These are phyloP conservation scores for Campoletis raptor DNA, from an alignment of 2,888 invertebrate species.

Conservation along the genomic window DNA sequence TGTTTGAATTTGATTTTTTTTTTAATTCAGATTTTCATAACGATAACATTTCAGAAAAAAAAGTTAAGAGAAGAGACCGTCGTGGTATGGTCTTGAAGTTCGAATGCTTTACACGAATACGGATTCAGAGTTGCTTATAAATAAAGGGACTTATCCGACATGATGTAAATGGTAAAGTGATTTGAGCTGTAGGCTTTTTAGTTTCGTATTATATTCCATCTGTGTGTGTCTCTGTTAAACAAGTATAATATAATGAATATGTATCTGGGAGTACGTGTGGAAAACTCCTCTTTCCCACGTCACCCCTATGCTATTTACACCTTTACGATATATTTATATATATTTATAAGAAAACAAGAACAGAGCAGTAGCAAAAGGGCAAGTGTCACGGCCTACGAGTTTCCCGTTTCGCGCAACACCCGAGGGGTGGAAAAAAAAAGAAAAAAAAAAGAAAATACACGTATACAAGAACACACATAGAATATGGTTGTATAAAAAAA, in stretches of 20 bases:
- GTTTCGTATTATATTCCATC: not conserved
- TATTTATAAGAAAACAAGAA: slow-evolving; percentile 36
- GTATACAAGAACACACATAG: slow-evolving; percentile 5
- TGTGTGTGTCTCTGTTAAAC: not conserved
- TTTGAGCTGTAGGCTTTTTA: slow-evolving; percentile 1
- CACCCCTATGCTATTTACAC: slow-evolving; percentile 34
- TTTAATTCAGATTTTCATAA: slow-evolving; percentile 25
- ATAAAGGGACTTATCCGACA: slow-evolving; percentile 6
- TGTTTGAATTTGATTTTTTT: not conserved
- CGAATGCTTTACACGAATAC: slow-evolving; percentile 24
- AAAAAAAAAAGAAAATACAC: not conserved
- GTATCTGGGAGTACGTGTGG: slow-evolving; percentile 40
- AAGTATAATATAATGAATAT: slow-evolving; percentile 12
- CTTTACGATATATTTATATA: slow-evolving; percentile 13
- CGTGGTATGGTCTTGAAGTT: slow-evolving; percentile 25
- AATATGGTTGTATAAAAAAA: slow-evolving; percentile 6
- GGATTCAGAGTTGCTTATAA: not conserved
- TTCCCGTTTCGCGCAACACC: slow-evolving; percentile 44
- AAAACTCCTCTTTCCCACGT: slow-evolving; percentile 36
- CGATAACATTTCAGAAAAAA: slow-evolving; percentile 32
- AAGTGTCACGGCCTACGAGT: slow-evolving; percentile 67
- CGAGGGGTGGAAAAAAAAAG: slow-evolving; percentile 20
- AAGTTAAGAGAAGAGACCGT: slow-evolving; percentile 3
- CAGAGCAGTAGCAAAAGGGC: slow-evolving; percentile 60
- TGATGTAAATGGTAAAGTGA: slow-evolving; percentile 1